Base-by-base conservation (phyloP, 2,888 invertebrate genomes). In the Teinopalpus imperialis region DNA sequence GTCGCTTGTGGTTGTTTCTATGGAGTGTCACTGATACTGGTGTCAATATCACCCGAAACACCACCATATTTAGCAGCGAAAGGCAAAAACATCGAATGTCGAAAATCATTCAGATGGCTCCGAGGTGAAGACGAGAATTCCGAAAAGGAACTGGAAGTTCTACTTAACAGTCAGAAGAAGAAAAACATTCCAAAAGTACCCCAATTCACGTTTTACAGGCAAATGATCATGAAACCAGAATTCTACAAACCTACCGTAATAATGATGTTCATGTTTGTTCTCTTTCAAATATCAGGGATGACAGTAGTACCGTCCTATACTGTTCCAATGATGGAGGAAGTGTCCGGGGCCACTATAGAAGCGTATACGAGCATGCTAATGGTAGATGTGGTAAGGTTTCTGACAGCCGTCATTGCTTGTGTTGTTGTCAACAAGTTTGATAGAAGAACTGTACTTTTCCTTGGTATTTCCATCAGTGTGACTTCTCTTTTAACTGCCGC, bases 261-360 rank as follows among this genome's bases (percentile, higher is more conserved):
- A 21, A 89, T 94, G 74, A 90, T 91, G 69, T 88, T 91, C 8
- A 90, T 93, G 73, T 93, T 94, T 61, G 80, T 92, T 0, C 88
- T 92, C 2, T 92, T 92, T 49, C 94, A 94, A 74, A 87, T 93
- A 54, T 91, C 93, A 1, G 94, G 94, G 0, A 91, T 93, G 63
- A 93, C 93, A 39, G 93, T 93, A 0, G 89, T 94, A 3, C 91
- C 92, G 0, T 93, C 93, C 0, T 94, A 94, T 57, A 92, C 93
- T 0, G 91, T 93, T 1, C 83, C 90, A 1, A 91, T 93, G 56
- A 90, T 93, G 78, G 75, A 85, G 5, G 89, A 90, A 43, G 89
- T 91, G 0, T 88, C 93, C 0, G 90, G 89, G 3, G 86, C 89
- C 1, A 73, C 80, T 1, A 87, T 93, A 3, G 90, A 93, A 54